Base-by-base conservation (phyloP, 2,797 vertebrate genomes). In the Discoglossus pictus region DNA sequence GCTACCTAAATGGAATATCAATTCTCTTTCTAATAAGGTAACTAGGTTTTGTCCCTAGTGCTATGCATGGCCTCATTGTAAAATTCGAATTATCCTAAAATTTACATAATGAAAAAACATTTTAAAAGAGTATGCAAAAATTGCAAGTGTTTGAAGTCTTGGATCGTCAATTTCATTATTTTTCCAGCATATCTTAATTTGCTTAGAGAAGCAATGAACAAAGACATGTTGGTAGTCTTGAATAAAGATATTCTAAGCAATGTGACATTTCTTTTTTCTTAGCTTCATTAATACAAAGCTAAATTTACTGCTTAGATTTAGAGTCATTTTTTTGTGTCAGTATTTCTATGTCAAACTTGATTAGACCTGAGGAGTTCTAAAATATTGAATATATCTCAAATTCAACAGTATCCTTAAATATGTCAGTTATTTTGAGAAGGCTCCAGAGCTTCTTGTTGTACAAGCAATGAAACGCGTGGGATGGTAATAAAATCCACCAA, bases 41-140 rank as follows among this genome's bases (percentile, higher is more conserved):
- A 71, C 60, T 71, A 35, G 68, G 60, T 43, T 64, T 44, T 56
- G 17, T 71, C 60, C 60, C 60, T 24, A 42, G 68, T 58, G 68
- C 53, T 40, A 39, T 18, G 7, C 24, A 20, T 63, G 68, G 38
- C 68, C 60, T 71, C 43, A 43, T 71, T 71, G 59, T 42, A 48
- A 56, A 39, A 46, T 61, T 24, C 10, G 31, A 55, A 54, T 38
- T 48, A 56, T 62, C 16, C 20, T 53, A 12, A 40, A 42, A 63
- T 56, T 63, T 56, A 36, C 59, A 70, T 70, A 35, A 36, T 56
- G 50, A 63, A 56, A 70, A 50, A 11, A 17, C 12, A 24, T 31
- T 40, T 54, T 31, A 51, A 62, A 58, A 63, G 25, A 58, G 21
- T 51, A 43, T 62, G 42, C 50, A 47, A 51, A 64, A 71, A 17